Conservation (phyloP, 2,888 invertebrate genomes). For the Calliopum simillimum region DNA sequence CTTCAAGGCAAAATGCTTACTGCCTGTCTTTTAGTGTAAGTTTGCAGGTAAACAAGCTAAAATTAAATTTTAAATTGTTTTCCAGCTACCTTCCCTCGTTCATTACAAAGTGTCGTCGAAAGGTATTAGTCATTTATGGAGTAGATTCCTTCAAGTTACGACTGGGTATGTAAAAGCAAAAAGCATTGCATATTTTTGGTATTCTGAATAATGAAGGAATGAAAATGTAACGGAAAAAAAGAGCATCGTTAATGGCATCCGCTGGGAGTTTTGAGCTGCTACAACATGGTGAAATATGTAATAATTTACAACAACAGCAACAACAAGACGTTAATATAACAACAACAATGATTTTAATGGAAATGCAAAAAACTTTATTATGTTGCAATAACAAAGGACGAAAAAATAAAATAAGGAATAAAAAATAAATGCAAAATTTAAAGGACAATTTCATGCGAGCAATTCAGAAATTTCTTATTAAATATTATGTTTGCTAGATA, state of each 20-base stretch:
- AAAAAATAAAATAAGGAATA: not conserved
- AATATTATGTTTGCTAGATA: no score
- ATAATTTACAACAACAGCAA: conserved; percentile 10
- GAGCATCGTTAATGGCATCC: conserved; percentile 22
- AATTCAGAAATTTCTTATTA: no score
- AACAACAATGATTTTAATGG: conserved; percentile 10
- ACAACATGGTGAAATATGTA: conserved; percentile 7
- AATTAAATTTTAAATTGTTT: no score
- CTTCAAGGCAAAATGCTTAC: no score
- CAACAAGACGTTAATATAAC: conserved; percentile 23
- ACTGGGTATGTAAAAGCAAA: not conserved
- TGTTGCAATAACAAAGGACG: conserved; percentile 10
- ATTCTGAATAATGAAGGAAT: conserved; percentile 51
- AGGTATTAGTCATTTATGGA: no score
- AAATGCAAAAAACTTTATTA: conserved; percentile 12
- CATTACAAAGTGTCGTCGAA: no score
- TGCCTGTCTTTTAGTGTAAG: no score
- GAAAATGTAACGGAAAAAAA: conserved; percentile 14
- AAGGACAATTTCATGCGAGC: not conserved
- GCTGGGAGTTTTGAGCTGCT: conserved; percentile 23
- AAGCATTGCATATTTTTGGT: conserved; percentile 47
- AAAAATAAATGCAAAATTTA: no score
- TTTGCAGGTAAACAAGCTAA: no score
- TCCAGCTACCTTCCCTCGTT: no score
- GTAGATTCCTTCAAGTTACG: no score